Evolutionary conservation across 2,888 invertebrate species (phyloP).

Genomic region (Balanococcus diminutus): DNA sequence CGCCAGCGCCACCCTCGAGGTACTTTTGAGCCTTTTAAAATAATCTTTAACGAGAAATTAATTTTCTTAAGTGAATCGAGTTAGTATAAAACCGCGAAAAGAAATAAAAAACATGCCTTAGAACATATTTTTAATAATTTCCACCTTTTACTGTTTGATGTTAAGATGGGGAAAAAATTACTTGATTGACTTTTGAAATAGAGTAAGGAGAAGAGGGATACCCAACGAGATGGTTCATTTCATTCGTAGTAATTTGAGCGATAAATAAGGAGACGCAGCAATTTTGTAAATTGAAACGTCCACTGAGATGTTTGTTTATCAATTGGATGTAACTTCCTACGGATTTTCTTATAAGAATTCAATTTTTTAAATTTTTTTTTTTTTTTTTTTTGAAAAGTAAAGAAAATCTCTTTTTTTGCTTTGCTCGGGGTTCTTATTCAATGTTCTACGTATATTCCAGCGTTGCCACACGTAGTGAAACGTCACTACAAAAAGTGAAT

Average conservation of each 20-base stretch:
- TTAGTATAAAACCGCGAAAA: background rate
- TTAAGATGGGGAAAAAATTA: background rate
- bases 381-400: too few relatives aligned
- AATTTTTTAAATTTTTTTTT: too few relatives aligned
- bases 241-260: background rate
- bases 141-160: background rate
- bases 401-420: too few relatives aligned
- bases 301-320: background rate
- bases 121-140: slow-evolving; percentile 28
- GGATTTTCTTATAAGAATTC: too few relatives aligned
- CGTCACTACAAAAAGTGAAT: too few relatives aligned
- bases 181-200: background rate
- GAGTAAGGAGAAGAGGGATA: background rate
- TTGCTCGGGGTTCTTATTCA: too few relatives aligned
- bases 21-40: background rate
- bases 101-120: background rate
- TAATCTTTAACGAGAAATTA: slow-evolving; percentile 24
- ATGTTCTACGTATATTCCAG: too few relatives aligned
- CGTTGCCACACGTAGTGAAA: too few relatives aligned
- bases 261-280: background rate
- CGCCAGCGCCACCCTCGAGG: background rate
- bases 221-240: background rate
- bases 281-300: background rate
- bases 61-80: slow-evolving; percentile 9
- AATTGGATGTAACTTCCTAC: too few relatives aligned